These are phyloP conservation scores for Tautogolabrus adspersus DNA, from an alignment of 2,113 vertebrate species.

Conservation along the genomic window DNA sequence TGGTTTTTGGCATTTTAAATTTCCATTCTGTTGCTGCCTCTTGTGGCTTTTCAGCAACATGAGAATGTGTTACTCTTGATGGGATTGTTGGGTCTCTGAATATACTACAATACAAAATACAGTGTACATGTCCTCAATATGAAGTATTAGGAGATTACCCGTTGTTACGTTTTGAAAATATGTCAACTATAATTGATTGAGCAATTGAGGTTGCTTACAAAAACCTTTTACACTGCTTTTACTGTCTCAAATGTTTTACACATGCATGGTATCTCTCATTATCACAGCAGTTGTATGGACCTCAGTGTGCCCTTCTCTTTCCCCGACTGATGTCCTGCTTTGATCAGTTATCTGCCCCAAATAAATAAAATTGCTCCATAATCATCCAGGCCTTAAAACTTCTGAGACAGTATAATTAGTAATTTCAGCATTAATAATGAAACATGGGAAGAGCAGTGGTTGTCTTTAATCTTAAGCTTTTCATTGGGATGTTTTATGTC, in stretches of 20 bases:
- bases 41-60: too few species aligned
- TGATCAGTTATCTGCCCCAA: constrained; percentile 80
- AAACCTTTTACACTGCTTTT: background rate
- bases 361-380: constrained; percentile 78
- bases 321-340: constrained; percentile 59
- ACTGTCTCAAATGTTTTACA: background rate
- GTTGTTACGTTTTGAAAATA: too few species aligned
- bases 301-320: constrained; percentile 31
- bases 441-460: constrained; percentile 62
- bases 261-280: background rate
- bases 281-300: background rate
- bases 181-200: too few species aligned
- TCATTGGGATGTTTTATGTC: constrained; percentile 66
- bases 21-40: too few species aligned
- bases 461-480: constrained; percentile 80
- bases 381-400: constrained; percentile 73
- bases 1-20: too few species aligned
- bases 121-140: too few species aligned
- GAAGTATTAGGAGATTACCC: too few species aligned
- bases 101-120: too few species aligned
- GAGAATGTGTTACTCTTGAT: too few species aligned
- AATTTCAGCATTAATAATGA: constrained; percentile 81
- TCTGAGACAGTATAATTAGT: constrained; percentile 80
- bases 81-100: too few species aligned
- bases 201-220: too few species aligned